Evolutionary conservation across 2,797 vertebrate genomes (phyloP).

Genomic region (Babyrousa celebensis): DNA sequence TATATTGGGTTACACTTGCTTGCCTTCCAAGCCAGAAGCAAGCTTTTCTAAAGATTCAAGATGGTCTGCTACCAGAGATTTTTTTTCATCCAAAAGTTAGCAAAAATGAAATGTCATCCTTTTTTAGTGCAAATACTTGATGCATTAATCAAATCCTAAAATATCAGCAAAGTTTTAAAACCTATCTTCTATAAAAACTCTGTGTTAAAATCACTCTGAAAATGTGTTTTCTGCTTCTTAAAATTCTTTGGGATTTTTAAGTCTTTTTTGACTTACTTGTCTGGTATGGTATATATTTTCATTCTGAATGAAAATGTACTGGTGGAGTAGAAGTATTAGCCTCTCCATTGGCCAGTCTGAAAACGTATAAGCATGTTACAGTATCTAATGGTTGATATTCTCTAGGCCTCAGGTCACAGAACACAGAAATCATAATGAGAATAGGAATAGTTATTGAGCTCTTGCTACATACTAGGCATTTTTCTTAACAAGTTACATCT

Average conservation of each 20-base stretch:
- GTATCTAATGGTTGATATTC: neutral
- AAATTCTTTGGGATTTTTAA: constrained; percentile 46
- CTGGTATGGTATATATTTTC: constrained; percentile 57
- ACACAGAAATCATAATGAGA: neutral
- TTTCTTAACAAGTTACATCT: constrained; percentile 8
- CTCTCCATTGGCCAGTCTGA: neutral
- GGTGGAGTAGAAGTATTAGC: neutral
- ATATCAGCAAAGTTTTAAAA: neutral
- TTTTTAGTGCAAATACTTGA: constrained; percentile 11
- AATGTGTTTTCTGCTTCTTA: constrained; percentile 56
- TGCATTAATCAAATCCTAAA: neutral
- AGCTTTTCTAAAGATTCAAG: constrained; percentile 61
- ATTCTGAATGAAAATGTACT: constrained; percentile 11
- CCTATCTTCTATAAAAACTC: neutral
- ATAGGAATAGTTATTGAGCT: neutral
- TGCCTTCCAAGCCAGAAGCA: neutral
- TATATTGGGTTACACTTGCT: constrained; percentile 49
- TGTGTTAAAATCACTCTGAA: constrained; percentile 54
- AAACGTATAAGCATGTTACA: neutral
- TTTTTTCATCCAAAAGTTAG: constrained; percentile 44
- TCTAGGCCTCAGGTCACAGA: neutral
- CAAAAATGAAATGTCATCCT: neutral
- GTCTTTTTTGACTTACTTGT: constrained; percentile 30
- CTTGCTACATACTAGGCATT: neutral
- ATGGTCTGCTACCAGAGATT: neutral